Evolutionary conservation across 2,797 vertebrate genomes (phyloP).

Genomic region (Syndactyla subalaris): DNA sequence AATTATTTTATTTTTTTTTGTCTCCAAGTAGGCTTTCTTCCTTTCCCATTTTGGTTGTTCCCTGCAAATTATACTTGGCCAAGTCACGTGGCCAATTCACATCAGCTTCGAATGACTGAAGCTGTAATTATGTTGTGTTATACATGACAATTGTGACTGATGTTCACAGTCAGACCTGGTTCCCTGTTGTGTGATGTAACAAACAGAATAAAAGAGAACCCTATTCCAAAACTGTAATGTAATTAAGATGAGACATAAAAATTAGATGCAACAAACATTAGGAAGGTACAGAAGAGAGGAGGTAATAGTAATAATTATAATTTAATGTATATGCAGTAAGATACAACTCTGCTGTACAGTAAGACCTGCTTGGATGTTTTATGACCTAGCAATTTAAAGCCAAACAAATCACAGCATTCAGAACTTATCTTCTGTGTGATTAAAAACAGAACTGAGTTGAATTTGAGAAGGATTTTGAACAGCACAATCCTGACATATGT

Average conservation of each 20-base stretch:
- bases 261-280: background rate
- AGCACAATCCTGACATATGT: background rate
- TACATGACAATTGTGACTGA: background rate
- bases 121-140: constrained; percentile 41
- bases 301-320: background rate
- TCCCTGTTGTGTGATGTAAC: constrained; percentile 11
- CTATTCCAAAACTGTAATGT: background rate
- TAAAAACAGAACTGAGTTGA: background rate
- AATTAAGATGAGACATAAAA: constrained; percentile 23
- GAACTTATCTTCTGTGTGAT: background rate
- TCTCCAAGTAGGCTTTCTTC: constrained; percentile 15
- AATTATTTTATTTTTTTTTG: background rate
- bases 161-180: background rate
- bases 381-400: background rate
- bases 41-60: background rate
- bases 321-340: background rate
- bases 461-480: background rate
- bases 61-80: background rate
- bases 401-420: background rate
- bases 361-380: background rate
- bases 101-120: constrained; percentile 21
- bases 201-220: background rate
- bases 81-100: background rate
- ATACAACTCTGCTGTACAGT: background rate
- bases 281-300: background rate